phyloP scores from a whole-genome alignment of 2,113 vertebrate species.

The Naja naja region DNA sequence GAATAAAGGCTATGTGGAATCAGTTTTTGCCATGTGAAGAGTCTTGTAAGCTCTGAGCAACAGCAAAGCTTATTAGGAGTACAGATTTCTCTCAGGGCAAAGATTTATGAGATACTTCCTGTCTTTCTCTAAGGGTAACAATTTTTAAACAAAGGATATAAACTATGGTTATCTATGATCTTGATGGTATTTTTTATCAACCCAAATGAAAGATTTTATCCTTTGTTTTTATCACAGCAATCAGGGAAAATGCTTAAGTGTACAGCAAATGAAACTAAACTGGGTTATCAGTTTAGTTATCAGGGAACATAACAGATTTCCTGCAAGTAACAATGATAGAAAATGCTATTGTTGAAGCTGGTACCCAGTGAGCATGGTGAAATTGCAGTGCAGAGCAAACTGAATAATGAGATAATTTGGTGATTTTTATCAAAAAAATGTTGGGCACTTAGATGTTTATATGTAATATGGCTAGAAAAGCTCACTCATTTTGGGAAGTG shows the following conservation, averaged over 20 bases:
- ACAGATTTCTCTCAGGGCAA: neutral
- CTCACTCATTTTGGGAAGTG: neutral
- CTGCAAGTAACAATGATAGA: neutral
- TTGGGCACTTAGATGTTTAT: neutral
- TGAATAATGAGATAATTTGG: neutral
- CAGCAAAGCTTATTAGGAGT: conserved; percentile 1
- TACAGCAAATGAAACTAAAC: neutral
- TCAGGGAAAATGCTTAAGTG: neutral
- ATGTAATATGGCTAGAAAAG: neutral
- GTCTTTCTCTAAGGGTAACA: neutral
- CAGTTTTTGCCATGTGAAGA: neutral
- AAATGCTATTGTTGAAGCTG: neutral
- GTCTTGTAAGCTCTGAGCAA: neutral
- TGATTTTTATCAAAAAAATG: neutral
- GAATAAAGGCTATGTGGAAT: neutral
- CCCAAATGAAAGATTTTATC: neutral
- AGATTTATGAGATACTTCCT: neutral
- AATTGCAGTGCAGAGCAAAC: neutral
- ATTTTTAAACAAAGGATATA: neutral
- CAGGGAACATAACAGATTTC: neutral
- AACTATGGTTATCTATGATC: neutral
- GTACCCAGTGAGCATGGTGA: neutral
- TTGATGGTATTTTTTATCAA: neutral
- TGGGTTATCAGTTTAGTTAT: neutral
- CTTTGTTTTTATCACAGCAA: neutral